Base-by-base conservation (phyloP, 1,140 invertebrate species). In the Nasonia vitripennis region DNA sequence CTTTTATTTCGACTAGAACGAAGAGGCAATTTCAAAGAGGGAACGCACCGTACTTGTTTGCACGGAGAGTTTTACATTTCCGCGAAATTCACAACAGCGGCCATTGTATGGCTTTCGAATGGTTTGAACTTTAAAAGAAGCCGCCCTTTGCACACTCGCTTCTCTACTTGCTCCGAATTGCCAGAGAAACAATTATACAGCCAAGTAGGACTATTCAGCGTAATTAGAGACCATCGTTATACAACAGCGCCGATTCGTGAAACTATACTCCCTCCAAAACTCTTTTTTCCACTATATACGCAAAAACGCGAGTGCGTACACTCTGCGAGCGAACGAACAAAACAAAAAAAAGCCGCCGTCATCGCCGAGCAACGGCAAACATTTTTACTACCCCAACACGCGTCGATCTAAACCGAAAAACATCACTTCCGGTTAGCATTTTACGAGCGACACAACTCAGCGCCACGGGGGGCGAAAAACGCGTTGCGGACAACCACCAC, bases 361-460 rank as follows among this genome's bases (percentile, higher is more conserved):
- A 51, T 51, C 48, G 14, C 14, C 48, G 14, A 51, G 48, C 48
- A 51, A 51, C 48, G 48, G 48, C 48, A 51, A 51, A 51, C 48
- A 51, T 51, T 51, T 51, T 51, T 51, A 51, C 48, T 51, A 51
- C 48, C 14, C 12, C 20, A 20, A 7, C 20, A 20, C 14, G n/a
- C 41, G 41, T 23, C 34, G 7, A 74, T 75, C 73, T 41, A 75
- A 75, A 45, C 9, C 73, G 41, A 27, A 51, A 51, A 77, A 51
- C 23, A 51, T 51, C 75, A 20, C 75, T 51, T 17, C 20, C 75
- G 31, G 9, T 75, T 45, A 62, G n/a, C 9, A 10, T 48, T 77
- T 77, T 77, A 77, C 75, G 74, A 77, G 74, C 74, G 17, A 41
- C 11, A 41, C 17, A 41, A 75, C 17, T 41, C 37, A 68, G 31